Percentiles rank a stretch among this genome's conserved stretches.
phyloP scores from a whole-genome alignment of 1,140 invertebrate species.

The Brachionus rotundiformis region DNA sequence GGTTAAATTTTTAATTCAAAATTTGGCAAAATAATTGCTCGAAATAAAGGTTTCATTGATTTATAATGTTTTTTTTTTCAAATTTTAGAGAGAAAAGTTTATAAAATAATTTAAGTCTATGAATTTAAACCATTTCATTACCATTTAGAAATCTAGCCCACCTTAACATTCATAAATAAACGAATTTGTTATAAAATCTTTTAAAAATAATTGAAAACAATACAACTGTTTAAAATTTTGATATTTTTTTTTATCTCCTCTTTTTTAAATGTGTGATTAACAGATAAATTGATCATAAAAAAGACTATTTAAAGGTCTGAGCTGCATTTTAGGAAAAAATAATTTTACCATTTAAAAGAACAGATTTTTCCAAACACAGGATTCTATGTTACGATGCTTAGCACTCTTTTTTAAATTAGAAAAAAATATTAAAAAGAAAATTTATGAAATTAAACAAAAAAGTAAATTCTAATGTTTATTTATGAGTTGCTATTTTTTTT shows the following conservation, averaged over 20 bases:
- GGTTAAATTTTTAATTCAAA: not conserved
- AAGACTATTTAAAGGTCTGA: no score
- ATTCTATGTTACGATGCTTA: not conserved
- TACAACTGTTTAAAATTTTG: no score
- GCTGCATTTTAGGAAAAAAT: no score
- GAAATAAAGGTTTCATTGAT: not conserved
- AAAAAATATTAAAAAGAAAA: not conserved
- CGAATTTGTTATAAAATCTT: no score
- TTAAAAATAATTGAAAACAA: no score
- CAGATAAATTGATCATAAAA: no score
- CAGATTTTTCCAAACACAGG: no score
- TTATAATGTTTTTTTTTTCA: not conserved
- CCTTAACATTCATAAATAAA: not conserved
- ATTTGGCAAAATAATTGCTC: not conserved
- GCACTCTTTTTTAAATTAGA: not conserved
- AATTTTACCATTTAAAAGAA: no score
- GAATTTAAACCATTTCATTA: not conserved
- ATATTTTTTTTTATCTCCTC: no score
- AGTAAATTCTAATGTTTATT: not conserved
- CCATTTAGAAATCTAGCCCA: not conserved
- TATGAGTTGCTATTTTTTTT: conserved; percentile 3
- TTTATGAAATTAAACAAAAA: not conserved
- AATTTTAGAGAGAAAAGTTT: not conserved
- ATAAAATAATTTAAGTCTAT: not conserved
- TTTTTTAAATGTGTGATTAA: no score